Base-by-base conservation (phyloP, 2,113 vertebrate species). In the Sterna hirundo region DNA sequence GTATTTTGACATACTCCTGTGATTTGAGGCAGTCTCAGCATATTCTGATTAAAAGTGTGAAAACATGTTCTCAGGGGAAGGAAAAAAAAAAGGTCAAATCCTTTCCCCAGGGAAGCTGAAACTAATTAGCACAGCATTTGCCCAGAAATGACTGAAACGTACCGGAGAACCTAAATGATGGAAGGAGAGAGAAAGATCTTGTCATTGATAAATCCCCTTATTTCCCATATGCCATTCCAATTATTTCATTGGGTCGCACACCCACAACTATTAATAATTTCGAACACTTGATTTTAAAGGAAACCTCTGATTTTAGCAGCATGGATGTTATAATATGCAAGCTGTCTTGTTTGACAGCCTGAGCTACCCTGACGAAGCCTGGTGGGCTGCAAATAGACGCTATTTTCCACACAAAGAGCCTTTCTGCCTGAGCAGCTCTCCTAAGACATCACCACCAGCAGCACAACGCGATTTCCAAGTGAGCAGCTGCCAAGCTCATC, bases 401-500 rank as follows among this genome's bases (percentile, higher is more conserved):
- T 52, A 2, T 90, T 87, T 88, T 94, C 86, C 51, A 62, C 69
- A 86, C 93, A 90, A 83, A 77, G 76, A 87, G 40, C 58, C 36
- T 90, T 96, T 97, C 78, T 93, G 87, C 93, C 80, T 36, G 74
- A 94, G 89, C 86, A 90, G 71, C 46, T 83, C 89, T 85, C 85
- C 76, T 94, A 78, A 87, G 74, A 69, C 47, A 2, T 79, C 86
- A 42, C 57, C 36, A 86, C 15, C 47, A 84, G 58, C 75, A 88
- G 68, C 85, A 92, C 84, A 87, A 65, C 60, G 22, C 0, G 3
- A 49, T 49, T 91, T 93, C 66, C 81, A 86, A 84, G 80, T n/a
- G 64, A 93, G 91, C 83, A 95, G 89, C 76, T 95, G 94, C 89
- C 93, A 94, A 64, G 51, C 70, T 94, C 47, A 70, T 91, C 93